A percentile compares a stretch with the other conserved stretches of the same genome.
Evolutionary conservation across 2,888 invertebrate genomes (phyloP).

Genomic region (Andrena hattorfiana): DNA sequence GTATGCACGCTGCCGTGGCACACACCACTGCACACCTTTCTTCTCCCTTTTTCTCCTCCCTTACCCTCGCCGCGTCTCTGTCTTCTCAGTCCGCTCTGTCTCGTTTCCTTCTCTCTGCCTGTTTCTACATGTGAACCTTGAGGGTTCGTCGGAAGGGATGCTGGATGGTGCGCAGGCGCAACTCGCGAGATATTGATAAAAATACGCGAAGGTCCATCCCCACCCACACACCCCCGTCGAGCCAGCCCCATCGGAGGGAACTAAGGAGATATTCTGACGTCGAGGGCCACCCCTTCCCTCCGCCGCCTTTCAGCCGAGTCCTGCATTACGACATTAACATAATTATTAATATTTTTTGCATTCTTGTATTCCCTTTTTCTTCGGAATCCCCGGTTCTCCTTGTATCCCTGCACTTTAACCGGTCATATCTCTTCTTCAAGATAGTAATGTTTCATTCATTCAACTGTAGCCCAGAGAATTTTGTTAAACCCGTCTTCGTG

Average conservation of each 20-base stretch:
- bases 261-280: slow-evolving; percentile 84
- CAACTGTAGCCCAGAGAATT: background rate
- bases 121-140: slow-evolving; percentile 69
- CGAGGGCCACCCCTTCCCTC: slow-evolving; percentile 76
- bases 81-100: slow-evolving; percentile 12
- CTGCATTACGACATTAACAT: slow-evolving; percentile 82
- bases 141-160: slow-evolving; percentile 78
- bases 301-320: slow-evolving; percentile 62
- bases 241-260: slow-evolving; percentile 77
- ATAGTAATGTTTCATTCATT: background rate
- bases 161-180: slow-evolving; percentile 81
- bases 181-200: slow-evolving; percentile 83
- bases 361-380: slow-evolving; percentile 33
- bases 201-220: slow-evolving; percentile 83
- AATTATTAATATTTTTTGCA: slow-evolving; percentile 80
- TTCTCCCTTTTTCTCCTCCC: slow-evolving; percentile 25
- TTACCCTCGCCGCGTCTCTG: slow-evolving; percentile 18
- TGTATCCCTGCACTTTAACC: background rate
- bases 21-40: slow-evolving; percentile 56
- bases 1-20: slow-evolving; percentile 57
- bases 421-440: background rate
- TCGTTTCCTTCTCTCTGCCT: slow-evolving; percentile 47
- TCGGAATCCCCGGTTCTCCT: background rate
- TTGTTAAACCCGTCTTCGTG: background rate
- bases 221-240: slow-evolving; percentile 73